phyloP scores from a whole-genome alignment of 2,888 invertebrate genomes.

The Globia sparganii region DNA sequence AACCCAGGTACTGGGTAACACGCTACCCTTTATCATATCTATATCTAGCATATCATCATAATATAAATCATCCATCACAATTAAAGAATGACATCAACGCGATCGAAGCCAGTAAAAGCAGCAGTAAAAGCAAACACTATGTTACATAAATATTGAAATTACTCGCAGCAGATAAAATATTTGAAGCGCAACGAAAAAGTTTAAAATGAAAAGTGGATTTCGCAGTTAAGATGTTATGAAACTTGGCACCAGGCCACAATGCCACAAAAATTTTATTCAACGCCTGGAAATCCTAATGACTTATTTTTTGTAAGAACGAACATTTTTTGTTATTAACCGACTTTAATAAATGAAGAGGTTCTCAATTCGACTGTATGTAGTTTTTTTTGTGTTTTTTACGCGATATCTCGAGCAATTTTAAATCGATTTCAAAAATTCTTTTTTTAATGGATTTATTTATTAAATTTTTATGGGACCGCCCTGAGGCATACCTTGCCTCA shows the following conservation, averaged over 20 bases:
- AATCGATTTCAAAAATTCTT: too few species aligned
- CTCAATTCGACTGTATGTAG: too few species aligned
- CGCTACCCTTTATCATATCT: too few species aligned
- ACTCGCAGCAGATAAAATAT: not conserved
- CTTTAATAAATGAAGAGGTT: too few species aligned
- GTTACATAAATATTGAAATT: not conserved
- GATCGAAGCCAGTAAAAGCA: not conserved
- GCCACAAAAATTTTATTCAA: constrained; percentile 24
- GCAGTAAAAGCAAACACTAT: too few species aligned
- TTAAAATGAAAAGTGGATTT: constrained; percentile 37
- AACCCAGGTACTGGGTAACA: not conserved
- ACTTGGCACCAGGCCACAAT: constrained; percentile 24
- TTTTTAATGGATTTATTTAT: too few species aligned
- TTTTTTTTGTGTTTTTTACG: too few species aligned
- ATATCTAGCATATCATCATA: too few species aligned
- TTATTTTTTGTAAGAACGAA: not conserved
- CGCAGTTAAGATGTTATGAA: constrained; percentile 11
- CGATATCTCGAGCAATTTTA: too few species aligned
- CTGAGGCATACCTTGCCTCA: too few species aligned
- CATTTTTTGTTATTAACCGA: too few species aligned
- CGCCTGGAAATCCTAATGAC: not conserved
- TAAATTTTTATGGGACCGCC: too few species aligned
- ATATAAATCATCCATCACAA: not conserved
- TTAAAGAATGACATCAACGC: not conserved
- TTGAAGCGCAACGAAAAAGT: not conserved